Conservation (phyloP, 1,140 invertebrate species). For the Saccostrea glomerata region DNA sequence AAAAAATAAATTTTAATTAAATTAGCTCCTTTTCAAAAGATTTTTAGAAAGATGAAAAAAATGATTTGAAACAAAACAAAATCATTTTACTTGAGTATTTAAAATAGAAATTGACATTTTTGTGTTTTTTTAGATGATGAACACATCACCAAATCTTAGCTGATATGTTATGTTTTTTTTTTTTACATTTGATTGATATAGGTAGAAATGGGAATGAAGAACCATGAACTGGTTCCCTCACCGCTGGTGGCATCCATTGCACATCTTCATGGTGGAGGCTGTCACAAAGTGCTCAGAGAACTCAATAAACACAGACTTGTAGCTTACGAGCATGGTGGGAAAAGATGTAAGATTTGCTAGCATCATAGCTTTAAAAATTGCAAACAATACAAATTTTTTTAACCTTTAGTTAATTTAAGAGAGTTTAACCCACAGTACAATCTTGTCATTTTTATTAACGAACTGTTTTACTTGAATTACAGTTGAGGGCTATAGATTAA, state of each 20-base stretch:
- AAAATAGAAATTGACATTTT: no score
- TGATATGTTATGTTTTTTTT: no score
- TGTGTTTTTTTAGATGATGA: no score
- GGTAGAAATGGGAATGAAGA: conserved; percentile 99
- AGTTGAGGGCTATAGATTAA: conserved; percentile 94
- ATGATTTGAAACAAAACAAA: no score
- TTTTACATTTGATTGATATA: conserved; percentile 74
- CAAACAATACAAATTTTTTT: no score
- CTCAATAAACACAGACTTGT: conserved; percentile 93
- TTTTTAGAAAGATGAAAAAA: no score
- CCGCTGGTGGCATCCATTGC: conserved; percentile 95
- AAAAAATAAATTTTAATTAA: no score
- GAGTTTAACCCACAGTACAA: background rate
- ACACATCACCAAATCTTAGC: no score
- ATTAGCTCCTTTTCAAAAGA: no score
- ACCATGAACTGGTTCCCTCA: conserved; percentile 97
- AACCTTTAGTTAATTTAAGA: no score
- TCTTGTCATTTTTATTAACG: background rate
- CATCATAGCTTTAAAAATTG: no score
- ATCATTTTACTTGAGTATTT: no score
- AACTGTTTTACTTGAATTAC: conserved; percentile 42
- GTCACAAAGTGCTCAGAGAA: conserved; percentile 94
- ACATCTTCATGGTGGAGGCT: conserved; percentile 94
- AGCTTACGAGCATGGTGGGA: conserved; percentile 92
- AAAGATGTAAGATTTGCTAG: conserved; percentile 68